These are phyloP conservation scores for Selenia dentaria DNA, from an alignment of 2,888 invertebrate genomes.

Conservation along the genomic window DNA sequence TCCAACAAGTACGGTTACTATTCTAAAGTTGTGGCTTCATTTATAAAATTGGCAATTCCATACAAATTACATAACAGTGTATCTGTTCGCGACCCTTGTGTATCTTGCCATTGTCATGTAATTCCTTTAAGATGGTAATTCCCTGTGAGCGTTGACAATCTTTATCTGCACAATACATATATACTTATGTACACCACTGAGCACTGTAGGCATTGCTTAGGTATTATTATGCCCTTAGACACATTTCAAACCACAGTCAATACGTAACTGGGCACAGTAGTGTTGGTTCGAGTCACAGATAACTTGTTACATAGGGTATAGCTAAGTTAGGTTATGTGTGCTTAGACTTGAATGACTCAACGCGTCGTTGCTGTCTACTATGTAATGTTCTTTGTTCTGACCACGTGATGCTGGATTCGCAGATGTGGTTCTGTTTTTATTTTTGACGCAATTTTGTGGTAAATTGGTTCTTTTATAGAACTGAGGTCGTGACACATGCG, in stretches of 20 bases:
- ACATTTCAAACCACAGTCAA: no score
- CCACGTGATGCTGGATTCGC: not conserved
- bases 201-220: constrained; percentile 14
- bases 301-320: no score
- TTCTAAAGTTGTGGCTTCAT: not conserved
- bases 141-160: constrained; percentile 44
- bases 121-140: constrained; percentile 68
- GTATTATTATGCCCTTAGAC: not conserved
- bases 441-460: not conserved
- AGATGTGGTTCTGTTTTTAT: not conserved
- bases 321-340: no score
- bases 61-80: constrained; percentile 26
- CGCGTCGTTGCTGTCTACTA: not conserved
- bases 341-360: not conserved
- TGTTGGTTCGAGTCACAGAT: no score
- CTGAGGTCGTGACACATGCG: constrained; percentile 6
- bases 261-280: no score
- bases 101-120: constrained; percentile 47
- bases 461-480: not conserved
- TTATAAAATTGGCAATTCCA: constrained; percentile 1
- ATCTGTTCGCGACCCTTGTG: constrained; percentile 47
- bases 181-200: constrained; percentile 19
- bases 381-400: not conserved
- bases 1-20: no score
- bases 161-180: constrained; percentile 4